Conservation (phyloP, 2,888 invertebrate genomes). For the Perithous albicinctus region DNA sequence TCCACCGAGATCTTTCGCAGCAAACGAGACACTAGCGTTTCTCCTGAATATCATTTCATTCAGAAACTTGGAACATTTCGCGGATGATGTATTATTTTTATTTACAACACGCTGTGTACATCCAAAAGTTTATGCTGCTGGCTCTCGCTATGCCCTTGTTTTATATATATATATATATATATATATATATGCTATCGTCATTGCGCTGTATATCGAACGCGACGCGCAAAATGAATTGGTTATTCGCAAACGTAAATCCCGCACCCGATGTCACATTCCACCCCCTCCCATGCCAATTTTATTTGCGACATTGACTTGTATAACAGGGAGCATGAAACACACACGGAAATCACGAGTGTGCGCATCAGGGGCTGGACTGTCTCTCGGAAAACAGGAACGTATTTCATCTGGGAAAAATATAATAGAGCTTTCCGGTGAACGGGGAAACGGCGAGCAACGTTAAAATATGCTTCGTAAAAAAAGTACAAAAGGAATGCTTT, state of each 20-base stretch:
- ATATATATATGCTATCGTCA: too few relatives aligned
- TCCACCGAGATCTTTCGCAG: neutral
- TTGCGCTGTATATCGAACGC: conserved; percentile 28
- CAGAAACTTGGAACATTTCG: conserved; percentile 53
- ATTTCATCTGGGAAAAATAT: conserved; percentile 65
- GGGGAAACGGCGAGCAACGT: neutral
- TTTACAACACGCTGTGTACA: conserved; percentile 22
- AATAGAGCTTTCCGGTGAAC: conserved; percentile 55
- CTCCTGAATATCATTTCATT: conserved; percentile 38
- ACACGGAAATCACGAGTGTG: conserved; percentile 41
- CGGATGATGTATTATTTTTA: conserved; percentile 54
- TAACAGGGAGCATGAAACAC: neutral
- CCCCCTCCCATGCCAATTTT: conserved; percentile 55
- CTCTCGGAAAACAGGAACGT: conserved; percentile 60
- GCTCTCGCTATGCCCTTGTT: neutral
- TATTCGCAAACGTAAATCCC: conserved; percentile 65
- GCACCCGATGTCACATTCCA: conserved; percentile 51
- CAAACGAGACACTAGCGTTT: conserved; percentile 35
- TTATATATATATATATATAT: conserved; percentile 3
- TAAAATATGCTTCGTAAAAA: conserved; percentile 32
- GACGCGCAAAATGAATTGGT: conserved; percentile 57
- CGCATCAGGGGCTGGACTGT: neutral
- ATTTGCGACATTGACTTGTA: conserved; percentile 48
- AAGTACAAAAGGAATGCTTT: too few relatives aligned
- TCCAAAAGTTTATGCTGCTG: conserved; percentile 27